phyloP scores from a whole-genome alignment of 2,888 invertebrate genomes.

The Rotaria sp. region DNA sequence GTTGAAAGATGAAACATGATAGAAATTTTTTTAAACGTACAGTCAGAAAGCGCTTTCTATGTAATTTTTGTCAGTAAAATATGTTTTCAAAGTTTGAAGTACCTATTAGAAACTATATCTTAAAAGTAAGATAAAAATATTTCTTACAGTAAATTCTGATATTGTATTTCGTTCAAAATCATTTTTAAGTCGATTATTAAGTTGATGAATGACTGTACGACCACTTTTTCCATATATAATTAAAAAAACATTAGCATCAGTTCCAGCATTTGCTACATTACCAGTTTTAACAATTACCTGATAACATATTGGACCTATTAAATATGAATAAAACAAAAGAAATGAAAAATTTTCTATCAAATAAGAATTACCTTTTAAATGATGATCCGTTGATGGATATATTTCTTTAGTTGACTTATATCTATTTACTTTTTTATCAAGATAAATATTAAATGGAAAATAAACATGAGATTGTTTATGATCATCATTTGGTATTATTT shows the following conservation, averaged over 20 bases:
- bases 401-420: neutral
- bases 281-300: neutral
- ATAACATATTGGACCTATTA: neutral
- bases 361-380: neutral
- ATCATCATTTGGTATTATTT: neutral
- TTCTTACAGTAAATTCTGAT: conserved; percentile 17
- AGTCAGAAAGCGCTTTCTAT: too few species aligned
- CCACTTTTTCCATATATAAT: neutral
- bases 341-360: neutral
- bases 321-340: neutral
- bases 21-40: too few species aligned
- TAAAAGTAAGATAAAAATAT: neutral
- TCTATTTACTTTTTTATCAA: neutral
- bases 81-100: too few species aligned
- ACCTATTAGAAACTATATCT: too few species aligned
- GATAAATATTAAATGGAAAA: neutral
- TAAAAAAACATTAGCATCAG: neutral
- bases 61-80: too few species aligned
- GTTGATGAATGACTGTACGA: neutral
- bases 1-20: too few species aligned
- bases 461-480: neutral
- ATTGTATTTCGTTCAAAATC: neutral
- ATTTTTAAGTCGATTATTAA: neutral
- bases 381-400: neutral
- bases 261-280: neutral